Evolutionary conservation across 2,113 vertebrate genomes (phyloP).

Genomic region (Apaloderma vittatum): DNA sequence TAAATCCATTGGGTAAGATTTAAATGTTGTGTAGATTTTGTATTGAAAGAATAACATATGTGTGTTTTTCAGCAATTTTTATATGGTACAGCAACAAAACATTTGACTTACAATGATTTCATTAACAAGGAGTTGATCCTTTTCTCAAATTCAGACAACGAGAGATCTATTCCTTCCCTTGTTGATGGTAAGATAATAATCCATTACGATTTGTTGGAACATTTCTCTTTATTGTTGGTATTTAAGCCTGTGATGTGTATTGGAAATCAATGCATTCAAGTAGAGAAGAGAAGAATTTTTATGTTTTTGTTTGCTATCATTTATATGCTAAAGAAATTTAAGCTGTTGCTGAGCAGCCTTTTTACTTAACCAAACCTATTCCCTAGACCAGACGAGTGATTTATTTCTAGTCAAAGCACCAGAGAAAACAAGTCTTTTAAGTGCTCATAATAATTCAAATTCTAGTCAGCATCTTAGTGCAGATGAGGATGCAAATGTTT

Average conservation of each 20-base stretch:
- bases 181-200: slow-evolving; percentile 90
- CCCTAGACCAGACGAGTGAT: not conserved
- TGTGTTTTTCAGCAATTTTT: slow-evolving; percentile 91
- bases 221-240: not conserved
- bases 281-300: not conserved
- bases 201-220: not conserved
- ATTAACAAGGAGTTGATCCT: slow-evolving; percentile 99
- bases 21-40: not conserved
- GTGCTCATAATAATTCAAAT: slow-evolving; percentile 22
- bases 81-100: slow-evolving; percentile 92
- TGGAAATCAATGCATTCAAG: not conserved
- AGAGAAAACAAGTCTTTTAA: slow-evolving; percentile 12
- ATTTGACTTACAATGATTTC: slow-evolving; percentile 98
- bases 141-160: slow-evolving; percentile 99
- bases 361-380: not conserved
- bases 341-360: not conserved
- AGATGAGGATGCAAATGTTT: slow-evolving; percentile 32
- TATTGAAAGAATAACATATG: slow-evolving; percentile 43
- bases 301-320: not conserved
- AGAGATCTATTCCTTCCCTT: slow-evolving; percentile 96
- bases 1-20: not conserved
- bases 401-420: not conserved
- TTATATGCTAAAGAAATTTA: not conserved
- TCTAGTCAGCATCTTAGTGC: not conserved
- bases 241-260: not conserved